Evolutionary conservation across 2,797 vertebrate species (phyloP).

Genomic region (Catostomus latipinnis): DNA sequence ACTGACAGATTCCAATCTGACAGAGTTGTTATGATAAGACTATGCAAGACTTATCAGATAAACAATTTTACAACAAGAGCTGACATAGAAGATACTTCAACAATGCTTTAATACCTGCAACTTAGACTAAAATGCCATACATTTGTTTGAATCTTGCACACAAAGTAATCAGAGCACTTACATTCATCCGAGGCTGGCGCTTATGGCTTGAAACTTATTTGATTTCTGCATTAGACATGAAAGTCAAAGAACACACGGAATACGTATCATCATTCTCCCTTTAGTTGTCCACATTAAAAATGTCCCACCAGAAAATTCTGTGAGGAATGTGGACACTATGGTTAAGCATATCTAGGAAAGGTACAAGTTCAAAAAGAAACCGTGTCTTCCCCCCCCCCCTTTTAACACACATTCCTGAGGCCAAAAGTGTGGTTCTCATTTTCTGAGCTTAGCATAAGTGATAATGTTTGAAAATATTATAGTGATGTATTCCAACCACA

Average conservation of each 20-base stretch:
- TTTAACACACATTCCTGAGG: conserved; percentile 52
- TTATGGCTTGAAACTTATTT: conserved; percentile 7
- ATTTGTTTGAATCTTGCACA: conserved; percentile 76
- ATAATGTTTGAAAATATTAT: conserved; percentile 63
- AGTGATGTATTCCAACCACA: conserved; percentile 25
- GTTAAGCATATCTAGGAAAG: conserved; percentile 58
- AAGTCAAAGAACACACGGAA: conserved; percentile 24
- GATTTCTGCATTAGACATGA: conserved; percentile 10
- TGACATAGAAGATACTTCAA: conserved; percentile 21
- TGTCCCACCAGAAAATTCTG: conserved; percentile 15
- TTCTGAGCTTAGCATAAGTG: conserved; percentile 63
- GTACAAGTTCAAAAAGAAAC: conserved; percentile 64
- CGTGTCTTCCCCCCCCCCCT: conserved; percentile 51
- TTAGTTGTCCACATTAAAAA: conserved; percentile 20
- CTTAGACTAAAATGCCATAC: conserved; percentile 62
- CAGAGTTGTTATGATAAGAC: background rate
- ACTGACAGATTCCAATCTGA: conserved; percentile 1
- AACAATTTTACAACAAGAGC: conserved; percentile 8
- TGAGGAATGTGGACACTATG: conserved; percentile 61
- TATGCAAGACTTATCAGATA: conserved; percentile 13
- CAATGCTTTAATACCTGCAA: conserved; percentile 48
- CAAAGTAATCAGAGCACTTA: conserved; percentile 71
- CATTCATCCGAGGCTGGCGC: conserved; percentile 53
- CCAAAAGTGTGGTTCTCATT: conserved; percentile 65
- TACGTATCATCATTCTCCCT: background rate